Evolutionary conservation across 2,113 vertebrate species (phyloP), one percentile per base, ranked within the genome.

Genomic region (Salvator merianae): DNA sequence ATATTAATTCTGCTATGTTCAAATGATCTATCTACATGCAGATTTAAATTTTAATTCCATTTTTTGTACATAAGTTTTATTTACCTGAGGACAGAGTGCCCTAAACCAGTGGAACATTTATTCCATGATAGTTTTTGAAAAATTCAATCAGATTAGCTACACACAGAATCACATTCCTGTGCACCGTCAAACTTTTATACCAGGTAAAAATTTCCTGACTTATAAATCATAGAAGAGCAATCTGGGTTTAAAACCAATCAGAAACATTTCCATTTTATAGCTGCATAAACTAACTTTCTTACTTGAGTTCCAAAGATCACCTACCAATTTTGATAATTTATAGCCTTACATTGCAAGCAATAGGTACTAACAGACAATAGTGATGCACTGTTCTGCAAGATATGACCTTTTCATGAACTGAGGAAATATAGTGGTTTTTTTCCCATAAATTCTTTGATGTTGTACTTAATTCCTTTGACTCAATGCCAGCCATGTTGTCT

Each of bases 141-240:
- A 86, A 69, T 86, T 16, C 12, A 30, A 47, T 66, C 40, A 80
- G 5, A 79, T 65, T 79, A 53, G 5, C 0, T 84, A 68, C 40
- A 68, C 81, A 81, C 86, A 77, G 71, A 92, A 66, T 88, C 88
- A 85, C 14, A 36, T 38, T n/a, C n/a, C 20, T 59, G 26, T 70
- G 34, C 65, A 59, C 4, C 74, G 62, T 83, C 78, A 82, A 84
- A 18, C 12, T 88, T 43, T 86, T 77, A 38, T 12, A 75, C 12
- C n/a, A 89, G 28, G 83, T 38, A 32, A 87, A 88, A 70, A 89
- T 81, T 2, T 47, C 5, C 71, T 2, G 0, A 53, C 47, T 4
- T 26, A 32, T 84, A 88, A 70, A 76, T 79, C 26, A 78, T 53
- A 82, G 69, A 85, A 87, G 14, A 2, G n/a, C 28, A 16, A 66